Evolutionary conservation across 2,888 invertebrate species (phyloP).

Genomic region (Tillus elongatus): DNA sequence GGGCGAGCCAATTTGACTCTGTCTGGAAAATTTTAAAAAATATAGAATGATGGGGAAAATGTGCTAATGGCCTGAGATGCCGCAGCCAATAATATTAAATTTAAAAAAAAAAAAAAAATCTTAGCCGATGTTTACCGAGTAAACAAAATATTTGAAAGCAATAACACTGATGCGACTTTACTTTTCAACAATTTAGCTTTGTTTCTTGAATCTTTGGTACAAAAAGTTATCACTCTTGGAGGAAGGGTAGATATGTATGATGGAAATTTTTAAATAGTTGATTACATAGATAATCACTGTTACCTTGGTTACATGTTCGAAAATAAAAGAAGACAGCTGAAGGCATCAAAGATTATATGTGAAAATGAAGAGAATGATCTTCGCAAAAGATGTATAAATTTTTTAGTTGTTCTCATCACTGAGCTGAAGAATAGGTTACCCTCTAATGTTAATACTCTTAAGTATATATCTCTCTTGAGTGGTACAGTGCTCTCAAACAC

Average conservation of each 20-base stretch:
- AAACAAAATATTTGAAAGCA: slow-evolving; percentile 14
- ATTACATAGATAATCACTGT: slow-evolving; percentile 10
- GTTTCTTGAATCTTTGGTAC: slow-evolving; percentile 8
- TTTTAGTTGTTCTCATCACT: slow-evolving; percentile 5
- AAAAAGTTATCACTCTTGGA: slow-evolving; percentile 7
- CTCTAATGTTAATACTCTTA: neutral
- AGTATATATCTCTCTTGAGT: neutral
- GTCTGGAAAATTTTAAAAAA: no score
- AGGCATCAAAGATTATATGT: neutral
- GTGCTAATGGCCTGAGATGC: no score
- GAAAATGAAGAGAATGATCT: neutral
- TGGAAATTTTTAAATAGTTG: slow-evolving; percentile 2
- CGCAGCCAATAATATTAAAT: no score
- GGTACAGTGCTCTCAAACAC: no score
- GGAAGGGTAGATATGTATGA: neutral
- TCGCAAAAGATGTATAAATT: slow-evolving; percentile 5
- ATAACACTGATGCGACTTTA: slow-evolving; percentile 10
- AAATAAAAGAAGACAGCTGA: slow-evolving; percentile 5
- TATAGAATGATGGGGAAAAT: no score
- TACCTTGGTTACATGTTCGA: slow-evolving; percentile 10
- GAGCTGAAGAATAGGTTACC: slow-evolving; percentile 5
- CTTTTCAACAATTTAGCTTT: slow-evolving; percentile 9
- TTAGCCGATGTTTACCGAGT: no score
- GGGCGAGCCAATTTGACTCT: no score
- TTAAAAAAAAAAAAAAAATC: no score